These are phyloP conservation scores for Drosophila erecta DNA, from an alignment of 1,140 invertebrate genomes.

Conservation along the genomic window DNA sequence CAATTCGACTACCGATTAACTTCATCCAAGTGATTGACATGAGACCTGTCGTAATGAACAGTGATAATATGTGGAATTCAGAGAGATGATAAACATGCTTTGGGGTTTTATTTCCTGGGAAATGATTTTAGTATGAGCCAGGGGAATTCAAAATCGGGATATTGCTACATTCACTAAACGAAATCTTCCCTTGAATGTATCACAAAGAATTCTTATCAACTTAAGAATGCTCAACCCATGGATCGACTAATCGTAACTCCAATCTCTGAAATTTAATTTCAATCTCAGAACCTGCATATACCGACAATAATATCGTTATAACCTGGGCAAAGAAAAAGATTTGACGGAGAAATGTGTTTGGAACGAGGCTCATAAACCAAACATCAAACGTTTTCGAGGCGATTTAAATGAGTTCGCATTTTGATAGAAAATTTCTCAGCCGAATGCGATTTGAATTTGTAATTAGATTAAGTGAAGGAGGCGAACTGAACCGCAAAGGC, in stretches of 20 bases:
- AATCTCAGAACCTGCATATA: constrained; percentile 35
- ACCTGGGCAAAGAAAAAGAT: constrained; percentile 13
- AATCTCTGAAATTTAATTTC: constrained; percentile 18
- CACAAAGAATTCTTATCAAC: background rate
- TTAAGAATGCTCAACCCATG: constrained; percentile 22
- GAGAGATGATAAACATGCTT: constrained; percentile 7
- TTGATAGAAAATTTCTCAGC: constrained; percentile 70
- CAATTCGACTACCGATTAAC: constrained; percentile 21
- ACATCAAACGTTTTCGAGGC: constrained; percentile 68
- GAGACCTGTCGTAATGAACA: constrained; percentile 9
- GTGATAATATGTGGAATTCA: constrained; percentile 1
- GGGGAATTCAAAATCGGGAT: too few species aligned
- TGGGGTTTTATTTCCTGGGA: background rate
- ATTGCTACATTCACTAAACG: background rate
- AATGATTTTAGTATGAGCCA: background rate
- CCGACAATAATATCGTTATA: constrained; percentile 32
- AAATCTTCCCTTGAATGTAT: background rate
- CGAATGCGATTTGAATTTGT: constrained; percentile 49
- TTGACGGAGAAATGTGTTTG: constrained; percentile 46
- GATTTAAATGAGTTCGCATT: constrained; percentile 76
- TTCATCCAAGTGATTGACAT: constrained; percentile 35
- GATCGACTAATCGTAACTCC: constrained; percentile 17
- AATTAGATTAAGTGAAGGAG: constrained; percentile 21
- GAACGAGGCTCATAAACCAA: constrained; percentile 64
- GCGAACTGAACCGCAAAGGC: constrained; percentile 44